A percentile compares a stretch with the other conserved stretches of the same genome.
These are phyloP conservation scores for Brachionus asplanchnoidis DNA, from an alignment of 1,140 invertebrate species.

Conservation along the genomic window DNA sequence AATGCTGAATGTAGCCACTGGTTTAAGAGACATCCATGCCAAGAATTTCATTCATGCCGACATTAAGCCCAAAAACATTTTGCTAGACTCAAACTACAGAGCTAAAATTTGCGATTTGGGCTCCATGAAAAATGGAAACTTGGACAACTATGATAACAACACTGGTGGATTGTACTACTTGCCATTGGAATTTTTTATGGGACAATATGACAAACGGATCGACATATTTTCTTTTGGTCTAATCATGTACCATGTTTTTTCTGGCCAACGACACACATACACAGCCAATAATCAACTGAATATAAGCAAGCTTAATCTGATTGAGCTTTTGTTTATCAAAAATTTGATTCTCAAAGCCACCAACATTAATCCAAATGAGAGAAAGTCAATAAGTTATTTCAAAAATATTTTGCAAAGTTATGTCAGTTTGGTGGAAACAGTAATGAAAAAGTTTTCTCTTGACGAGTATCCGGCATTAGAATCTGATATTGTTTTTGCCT, in stretches of 20 bases:
- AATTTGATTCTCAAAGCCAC: slow-evolving; percentile 10
- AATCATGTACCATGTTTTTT: background rate
- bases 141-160: background rate
- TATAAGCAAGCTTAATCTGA: background rate
- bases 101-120: slow-evolving; percentile 33
- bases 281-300: background rate
- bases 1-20: background rate
- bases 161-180: background rate
- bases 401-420: slow-evolving; percentile 5
- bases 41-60: slow-evolving; percentile 20
- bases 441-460: background rate
- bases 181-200: slow-evolving; percentile 28
- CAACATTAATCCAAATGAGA: background rate
- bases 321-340: background rate
- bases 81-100: background rate
- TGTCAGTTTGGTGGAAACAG: background rate
- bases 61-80: slow-evolving; percentile 10
- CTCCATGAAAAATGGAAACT: background rate
- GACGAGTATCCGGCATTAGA: background rate
- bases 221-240: slow-evolving; percentile 11
- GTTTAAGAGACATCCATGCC: background rate
- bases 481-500: background rate
- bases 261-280: background rate
- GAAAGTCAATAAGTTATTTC: background rate
- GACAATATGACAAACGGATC: background rate